Percentiles rank a stretch among this genome's conserved stretches.
Evolutionary conservation across 2,113 vertebrate species (phyloP).

Genomic region (Ageneiosus marmoratus): DNA sequence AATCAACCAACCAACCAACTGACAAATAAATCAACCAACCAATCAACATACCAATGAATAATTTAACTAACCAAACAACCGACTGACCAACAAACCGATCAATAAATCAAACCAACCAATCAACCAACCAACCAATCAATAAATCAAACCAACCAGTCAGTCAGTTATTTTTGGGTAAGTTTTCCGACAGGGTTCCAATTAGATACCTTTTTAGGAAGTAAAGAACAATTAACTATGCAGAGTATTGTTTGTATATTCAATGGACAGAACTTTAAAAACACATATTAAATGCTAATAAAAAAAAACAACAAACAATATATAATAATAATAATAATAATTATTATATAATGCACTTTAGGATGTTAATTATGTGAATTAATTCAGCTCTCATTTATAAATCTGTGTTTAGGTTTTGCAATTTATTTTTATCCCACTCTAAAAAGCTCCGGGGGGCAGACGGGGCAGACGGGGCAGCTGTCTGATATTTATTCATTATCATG

Average conservation of each 20-base stretch:
- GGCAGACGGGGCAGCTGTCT: neutral
- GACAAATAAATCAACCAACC: too few species aligned
- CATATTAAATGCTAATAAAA: neutral
- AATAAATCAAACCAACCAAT: neutral
- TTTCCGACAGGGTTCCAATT: neutral
- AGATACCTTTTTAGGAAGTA: neutral
- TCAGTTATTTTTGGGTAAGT: neutral
- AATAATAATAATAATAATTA: neutral
- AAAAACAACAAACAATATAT: neutral
- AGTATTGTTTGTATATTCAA: neutral
- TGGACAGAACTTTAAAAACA: neutral
- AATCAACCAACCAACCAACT: too few species aligned
- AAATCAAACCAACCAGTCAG: too few species aligned
- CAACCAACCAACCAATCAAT: too few species aligned
- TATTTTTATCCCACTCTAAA: neutral
- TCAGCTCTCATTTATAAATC: conserved; percentile 3
- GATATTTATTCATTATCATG: neutral
- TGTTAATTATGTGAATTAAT: neutral
- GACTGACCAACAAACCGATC: too few species aligned
- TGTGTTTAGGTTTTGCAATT: neutral
- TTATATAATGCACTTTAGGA: neutral
- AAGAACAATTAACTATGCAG: neutral
- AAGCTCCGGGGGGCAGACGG: neutral
- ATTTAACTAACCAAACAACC: too few species aligned
- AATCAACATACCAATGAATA: too few species aligned